Conservation (phyloP, 1,140 invertebrate genomes). For the Lepidotrigona ventralis region DNA sequence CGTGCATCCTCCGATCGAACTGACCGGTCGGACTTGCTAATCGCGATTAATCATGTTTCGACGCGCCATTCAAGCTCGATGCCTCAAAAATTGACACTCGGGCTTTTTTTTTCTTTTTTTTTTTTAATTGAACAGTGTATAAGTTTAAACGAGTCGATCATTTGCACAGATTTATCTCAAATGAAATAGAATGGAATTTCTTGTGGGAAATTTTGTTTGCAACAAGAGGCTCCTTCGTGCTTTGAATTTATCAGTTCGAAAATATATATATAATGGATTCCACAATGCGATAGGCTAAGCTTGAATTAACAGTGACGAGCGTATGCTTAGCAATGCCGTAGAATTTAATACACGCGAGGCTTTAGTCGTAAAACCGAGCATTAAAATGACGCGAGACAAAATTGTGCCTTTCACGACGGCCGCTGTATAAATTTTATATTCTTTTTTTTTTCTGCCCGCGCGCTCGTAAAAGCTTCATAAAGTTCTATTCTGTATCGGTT, state of each 20-base stretch:
- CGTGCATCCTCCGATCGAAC: not conserved
- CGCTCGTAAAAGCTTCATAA: constrained; percentile 35
- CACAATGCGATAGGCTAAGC: not conserved
- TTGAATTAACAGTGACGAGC: constrained; percentile 21
- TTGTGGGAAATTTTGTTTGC: not conserved
- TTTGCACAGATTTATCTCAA: not conserved
- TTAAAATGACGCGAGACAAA: constrained; percentile 31
- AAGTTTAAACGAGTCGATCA: not conserved
- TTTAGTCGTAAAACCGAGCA: constrained; percentile 28
- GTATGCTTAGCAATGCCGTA: constrained; percentile 13
- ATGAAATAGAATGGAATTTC: not conserved
- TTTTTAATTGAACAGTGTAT: no score
- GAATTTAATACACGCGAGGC: constrained; percentile 13
- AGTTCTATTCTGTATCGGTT: constrained; percentile 28
- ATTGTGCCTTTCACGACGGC: constrained; percentile 36
- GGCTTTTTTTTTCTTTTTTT: no score
- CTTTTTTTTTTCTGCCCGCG: not conserved
- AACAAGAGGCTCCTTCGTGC: not conserved
- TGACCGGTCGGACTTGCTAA: not conserved
- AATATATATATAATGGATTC: not conserved
- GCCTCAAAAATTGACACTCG: no score
- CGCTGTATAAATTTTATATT: constrained; percentile 45
- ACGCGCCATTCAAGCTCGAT: no score
- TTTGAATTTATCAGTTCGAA: not conserved
- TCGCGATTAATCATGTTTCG: not conserved